These are phyloP conservation scores for Macrobrachium nipponense DNA, from an alignment of 1,140 invertebrate genomes.

Conservation along the genomic window DNA sequence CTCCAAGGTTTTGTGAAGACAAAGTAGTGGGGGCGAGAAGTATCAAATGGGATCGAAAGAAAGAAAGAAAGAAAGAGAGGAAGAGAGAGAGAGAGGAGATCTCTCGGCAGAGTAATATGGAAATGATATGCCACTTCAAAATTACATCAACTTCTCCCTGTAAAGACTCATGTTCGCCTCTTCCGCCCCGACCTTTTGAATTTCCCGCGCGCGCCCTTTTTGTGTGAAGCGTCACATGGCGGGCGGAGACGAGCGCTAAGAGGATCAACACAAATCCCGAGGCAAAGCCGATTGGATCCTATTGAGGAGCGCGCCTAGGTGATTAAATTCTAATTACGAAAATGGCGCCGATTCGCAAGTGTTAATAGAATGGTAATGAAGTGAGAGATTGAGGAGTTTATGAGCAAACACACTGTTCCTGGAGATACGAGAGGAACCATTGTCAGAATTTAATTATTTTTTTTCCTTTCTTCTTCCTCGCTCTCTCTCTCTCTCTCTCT, in stretches of 20 bases:
- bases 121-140: conserved; percentile 61
- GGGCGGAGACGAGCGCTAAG: conserved; percentile 62
- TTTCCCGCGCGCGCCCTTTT: conserved; percentile 50
- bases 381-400: conserved; percentile 64
- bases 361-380: conserved; percentile 64
- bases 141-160: conserved; percentile 59
- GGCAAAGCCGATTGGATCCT: conserved; percentile 64
- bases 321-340: conserved; percentile 64
- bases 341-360: conserved; percentile 64
- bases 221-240: conserved; percentile 62
- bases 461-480: conserved; percentile 12
- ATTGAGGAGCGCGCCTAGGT: conserved; percentile 64
- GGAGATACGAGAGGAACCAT: conserved; percentile 55
- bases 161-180: conserved; percentile 55
- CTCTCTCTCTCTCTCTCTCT: neutral
- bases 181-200: conserved; percentile 53
- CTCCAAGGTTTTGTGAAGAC: neutral
- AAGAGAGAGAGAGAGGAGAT: conserved; percentile 1
- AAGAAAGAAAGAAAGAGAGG: neutral
- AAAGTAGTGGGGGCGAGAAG: neutral
- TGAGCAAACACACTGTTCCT: conserved; percentile 61
- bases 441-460: conserved; percentile 60
- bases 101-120: conserved; percentile 46
- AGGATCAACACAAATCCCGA: conserved; percentile 64
- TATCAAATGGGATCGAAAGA: conserved; percentile 21